Evolutionary conservation across 2,797 vertebrate species (phyloP).

Genomic region (Acomys russatus): DNA sequence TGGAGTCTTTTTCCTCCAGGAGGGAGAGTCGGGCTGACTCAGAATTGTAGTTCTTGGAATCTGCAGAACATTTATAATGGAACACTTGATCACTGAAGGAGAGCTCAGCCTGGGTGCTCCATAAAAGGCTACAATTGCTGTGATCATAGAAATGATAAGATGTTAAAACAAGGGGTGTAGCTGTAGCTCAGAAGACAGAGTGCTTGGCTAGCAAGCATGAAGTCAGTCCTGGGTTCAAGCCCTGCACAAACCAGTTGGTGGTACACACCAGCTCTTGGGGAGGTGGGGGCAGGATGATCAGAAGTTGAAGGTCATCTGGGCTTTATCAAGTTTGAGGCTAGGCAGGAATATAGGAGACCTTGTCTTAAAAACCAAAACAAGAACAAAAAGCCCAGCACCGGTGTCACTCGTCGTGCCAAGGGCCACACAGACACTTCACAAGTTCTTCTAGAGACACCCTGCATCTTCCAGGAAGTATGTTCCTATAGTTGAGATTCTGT

Average conservation of each 20-base stretch:
- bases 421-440: background rate
- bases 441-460: background rate
- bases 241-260: background rate
- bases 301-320: background rate
- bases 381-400: background rate
- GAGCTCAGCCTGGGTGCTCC: background rate
- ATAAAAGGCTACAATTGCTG: background rate
- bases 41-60: background rate
- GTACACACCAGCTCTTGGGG: background rate
- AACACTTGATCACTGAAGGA: background rate
- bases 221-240: background rate
- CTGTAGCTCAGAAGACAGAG: background rate
- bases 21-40: background rate
- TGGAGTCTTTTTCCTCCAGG: background rate
- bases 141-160: background rate
- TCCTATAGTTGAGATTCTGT: background rate
- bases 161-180: background rate
- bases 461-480: background rate
- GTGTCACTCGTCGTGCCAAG: background rate
- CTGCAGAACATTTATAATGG: background rate
- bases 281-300: background rate
- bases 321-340: background rate
- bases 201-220: background rate
- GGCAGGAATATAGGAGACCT: background rate
- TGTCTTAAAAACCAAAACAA: background rate